These are phyloP conservation scores for Conistra vaccinii DNA, from an alignment of 2,888 invertebrate genomes.

Conservation along the genomic window DNA sequence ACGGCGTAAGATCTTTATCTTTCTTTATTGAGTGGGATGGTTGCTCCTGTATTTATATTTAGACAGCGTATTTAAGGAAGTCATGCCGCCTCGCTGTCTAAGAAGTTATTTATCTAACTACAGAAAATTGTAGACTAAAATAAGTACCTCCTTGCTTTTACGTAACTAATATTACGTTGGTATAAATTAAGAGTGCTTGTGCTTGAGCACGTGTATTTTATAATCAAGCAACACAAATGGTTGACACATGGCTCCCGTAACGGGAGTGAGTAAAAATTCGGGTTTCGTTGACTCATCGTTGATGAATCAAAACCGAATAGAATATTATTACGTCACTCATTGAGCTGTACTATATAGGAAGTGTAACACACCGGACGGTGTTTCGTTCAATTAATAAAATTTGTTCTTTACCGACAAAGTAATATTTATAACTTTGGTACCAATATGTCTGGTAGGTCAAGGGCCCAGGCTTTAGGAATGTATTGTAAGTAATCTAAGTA, in stretches of 20 bases:
- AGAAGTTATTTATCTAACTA: conserved; percentile 17
- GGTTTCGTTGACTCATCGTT: conserved; percentile 55
- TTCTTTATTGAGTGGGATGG: background rate
- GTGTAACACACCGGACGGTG: conserved; percentile 31
- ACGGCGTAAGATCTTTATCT: background rate
- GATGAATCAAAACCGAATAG: conserved; percentile 50
- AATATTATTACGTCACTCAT: conserved; percentile 39
- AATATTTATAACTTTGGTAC: background rate
- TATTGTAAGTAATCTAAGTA: background rate
- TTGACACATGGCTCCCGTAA: conserved; percentile 34
- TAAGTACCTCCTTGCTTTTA: background rate
- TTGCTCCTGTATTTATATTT: conserved; percentile 7
- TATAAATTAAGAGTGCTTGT: conserved; percentile 8
- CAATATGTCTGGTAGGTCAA: background rate
- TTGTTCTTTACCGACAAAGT: background rate
- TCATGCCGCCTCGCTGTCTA: background rate
- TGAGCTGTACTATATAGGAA: conserved; percentile 35
- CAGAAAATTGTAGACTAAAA: background rate
- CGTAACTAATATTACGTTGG: background rate
- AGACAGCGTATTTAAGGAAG: conserved; percentile 2
- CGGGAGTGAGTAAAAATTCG: conserved; percentile 33
- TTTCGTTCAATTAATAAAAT: conserved; percentile 27
- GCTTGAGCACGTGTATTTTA: conserved; percentile 10
- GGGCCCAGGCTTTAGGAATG: background rate
- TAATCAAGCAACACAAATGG: conserved; percentile 29